These are phyloP conservation scores for Branchellion lobata DNA, from an alignment of 2,888 invertebrate species.

Conservation along the genomic window DNA sequence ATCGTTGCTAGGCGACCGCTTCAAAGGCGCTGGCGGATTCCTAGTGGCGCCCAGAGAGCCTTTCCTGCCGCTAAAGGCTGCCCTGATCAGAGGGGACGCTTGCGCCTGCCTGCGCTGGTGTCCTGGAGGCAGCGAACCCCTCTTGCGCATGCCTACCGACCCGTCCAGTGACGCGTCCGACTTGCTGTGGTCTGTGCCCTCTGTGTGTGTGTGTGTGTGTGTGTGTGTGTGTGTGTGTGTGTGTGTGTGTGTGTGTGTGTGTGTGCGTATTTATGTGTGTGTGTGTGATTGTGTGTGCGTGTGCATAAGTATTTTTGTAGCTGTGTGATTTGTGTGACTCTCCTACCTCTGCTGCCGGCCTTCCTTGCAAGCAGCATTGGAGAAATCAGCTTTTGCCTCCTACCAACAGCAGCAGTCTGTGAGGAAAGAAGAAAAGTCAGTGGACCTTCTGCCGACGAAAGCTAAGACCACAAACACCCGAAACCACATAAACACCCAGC, in stretches of 20 bases:
- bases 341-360: neutral
- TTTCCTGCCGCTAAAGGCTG: slow-evolving; percentile 25
- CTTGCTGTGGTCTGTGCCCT: neutral
- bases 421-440: neutral
- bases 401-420: neutral
- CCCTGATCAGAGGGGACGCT: slow-evolving; percentile 39
- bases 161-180: neutral
- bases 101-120: slow-evolving; percentile 6
- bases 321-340: neutral
- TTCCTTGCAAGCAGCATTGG: neutral
- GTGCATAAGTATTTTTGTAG: neutral
- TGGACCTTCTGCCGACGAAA: neutral
- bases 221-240: neutral
- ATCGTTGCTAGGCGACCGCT: neutral
- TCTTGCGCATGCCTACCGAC: slow-evolving; percentile 10
- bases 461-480: too few species aligned
- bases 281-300: too few species aligned
- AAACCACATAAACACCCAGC: neutral
- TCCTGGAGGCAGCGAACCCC: slow-evolving; percentile 12
- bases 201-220: neutral
- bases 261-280: neutral
- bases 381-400: neutral
- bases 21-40: neutral
- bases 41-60: slow-evolving; percentile 1
- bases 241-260: too few species aligned